Conservation (phyloP, 2,888 invertebrate species). For the Cordilura impudica region DNA sequence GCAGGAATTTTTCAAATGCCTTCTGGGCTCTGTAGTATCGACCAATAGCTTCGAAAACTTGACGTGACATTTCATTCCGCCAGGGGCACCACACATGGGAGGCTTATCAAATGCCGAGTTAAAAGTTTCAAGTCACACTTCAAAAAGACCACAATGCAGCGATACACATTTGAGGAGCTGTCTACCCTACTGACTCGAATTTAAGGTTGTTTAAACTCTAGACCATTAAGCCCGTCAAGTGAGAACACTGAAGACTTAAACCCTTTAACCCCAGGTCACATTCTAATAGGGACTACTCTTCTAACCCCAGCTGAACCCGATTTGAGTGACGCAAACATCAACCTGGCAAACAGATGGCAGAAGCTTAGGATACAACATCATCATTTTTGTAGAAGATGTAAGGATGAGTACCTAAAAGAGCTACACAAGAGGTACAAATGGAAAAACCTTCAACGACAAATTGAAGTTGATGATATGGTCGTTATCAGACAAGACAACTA, state of each 20-base stretch:
- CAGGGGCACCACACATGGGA: conserved; percentile 18
- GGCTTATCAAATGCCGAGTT: conserved; percentile 21
- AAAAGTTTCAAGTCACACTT: conserved; percentile 5
- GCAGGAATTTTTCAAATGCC: no score
- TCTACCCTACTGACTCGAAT: conserved; percentile 11
- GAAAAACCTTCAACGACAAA: no score
- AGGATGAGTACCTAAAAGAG: no score
- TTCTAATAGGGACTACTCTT: conserved; percentile 16
- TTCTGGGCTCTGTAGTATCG: not conserved
- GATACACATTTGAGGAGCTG: conserved; percentile 7
- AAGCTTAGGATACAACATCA: no score
- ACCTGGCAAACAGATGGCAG: not conserved
- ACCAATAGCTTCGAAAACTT: not conserved
- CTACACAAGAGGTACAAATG: no score
- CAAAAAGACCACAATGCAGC: not conserved
- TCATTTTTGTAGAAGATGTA: no score
- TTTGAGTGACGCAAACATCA: not conserved
- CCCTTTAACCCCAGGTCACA: conserved; percentile 3
- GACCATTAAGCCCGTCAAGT: conserved; percentile 12
- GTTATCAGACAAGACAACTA: not conserved
- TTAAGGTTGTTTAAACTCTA: conserved; percentile 34
- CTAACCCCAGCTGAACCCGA: conserved; percentile 3
- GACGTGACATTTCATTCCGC: conserved; percentile 25
- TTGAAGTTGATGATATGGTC: no score
- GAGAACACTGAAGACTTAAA: conserved; percentile 1